phyloP scores from a whole-genome alignment of 2,797 vertebrate species.

The Echiichthys vipera region DNA sequence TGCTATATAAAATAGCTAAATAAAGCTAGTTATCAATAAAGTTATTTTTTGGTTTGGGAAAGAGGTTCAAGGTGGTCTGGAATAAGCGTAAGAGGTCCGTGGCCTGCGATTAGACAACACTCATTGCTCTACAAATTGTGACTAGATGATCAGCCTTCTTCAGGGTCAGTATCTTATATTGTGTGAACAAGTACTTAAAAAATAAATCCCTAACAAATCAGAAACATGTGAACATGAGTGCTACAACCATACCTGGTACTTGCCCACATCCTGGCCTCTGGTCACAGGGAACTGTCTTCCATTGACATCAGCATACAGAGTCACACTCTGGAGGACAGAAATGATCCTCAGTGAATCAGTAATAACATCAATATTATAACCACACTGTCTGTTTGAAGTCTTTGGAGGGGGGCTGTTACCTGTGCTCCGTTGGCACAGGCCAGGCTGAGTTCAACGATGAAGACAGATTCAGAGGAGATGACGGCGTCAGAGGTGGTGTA shows the following conservation, averaged over 20 bases:
- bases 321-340: slow-evolving; percentile 85
- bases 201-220: background rate
- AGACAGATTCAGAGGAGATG: slow-evolving; percentile 93
- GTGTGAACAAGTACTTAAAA: no score
- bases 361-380: background rate
- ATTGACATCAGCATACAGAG: slow-evolving; percentile 92
- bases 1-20: no score
- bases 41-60: no score
- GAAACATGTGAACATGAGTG: background rate
- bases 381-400: background rate
- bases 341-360: background rate
- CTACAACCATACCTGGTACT: slow-evolving; percentile 87
- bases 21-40: no score
- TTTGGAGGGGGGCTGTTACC: slow-evolving; percentile 72
- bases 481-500: slow-evolving; percentile 95
- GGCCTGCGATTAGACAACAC: background rate
- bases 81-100: background rate
- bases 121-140: no score
- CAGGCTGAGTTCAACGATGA: slow-evolving; percentile 94
- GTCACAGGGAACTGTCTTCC: slow-evolving; percentile 95
- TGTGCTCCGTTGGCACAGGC: slow-evolving; percentile 93
- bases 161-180: background rate
- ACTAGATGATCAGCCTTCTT: background rate
- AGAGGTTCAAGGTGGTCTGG: background rate
- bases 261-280: slow-evolving; percentile 92